These are phyloP conservation scores for Platypus cylindrus DNA, from an alignment of 2,888 invertebrate species.

Conservation along the genomic window DNA sequence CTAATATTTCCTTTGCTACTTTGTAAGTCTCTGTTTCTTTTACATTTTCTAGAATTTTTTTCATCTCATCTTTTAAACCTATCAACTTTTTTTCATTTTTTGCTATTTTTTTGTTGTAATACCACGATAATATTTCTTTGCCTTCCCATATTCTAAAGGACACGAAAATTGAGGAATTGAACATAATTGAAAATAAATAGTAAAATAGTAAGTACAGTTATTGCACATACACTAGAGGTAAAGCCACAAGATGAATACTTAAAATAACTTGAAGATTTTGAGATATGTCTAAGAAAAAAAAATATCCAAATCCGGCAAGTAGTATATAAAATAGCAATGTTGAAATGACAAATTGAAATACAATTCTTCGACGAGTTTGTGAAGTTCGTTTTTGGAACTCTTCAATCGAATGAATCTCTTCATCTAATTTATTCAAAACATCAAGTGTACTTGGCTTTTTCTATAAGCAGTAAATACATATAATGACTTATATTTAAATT, in stretches of 20 bases:
- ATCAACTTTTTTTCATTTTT: conserved; percentile 62
- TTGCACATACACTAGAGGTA: conserved; percentile 69
- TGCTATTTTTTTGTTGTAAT: conserved; percentile 70
- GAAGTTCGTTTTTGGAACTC: conserved; percentile 69
- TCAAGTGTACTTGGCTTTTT: conserved; percentile 45
- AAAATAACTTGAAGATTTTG: conserved; percentile 62
- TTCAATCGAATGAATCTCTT: conserved; percentile 70
- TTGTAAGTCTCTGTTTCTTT: conserved; percentile 98
- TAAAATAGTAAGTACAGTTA: not conserved
- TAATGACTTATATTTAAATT: not conserved
- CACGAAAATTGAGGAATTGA: conserved; percentile 2
- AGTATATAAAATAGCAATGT: conserved; percentile 54
- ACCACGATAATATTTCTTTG: conserved; percentile 74
- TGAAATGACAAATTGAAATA: conserved; percentile 57
- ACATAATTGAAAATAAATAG: not conserved
- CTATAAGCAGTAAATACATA: conserved; percentile 27
- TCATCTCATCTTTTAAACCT: conserved; percentile 67
- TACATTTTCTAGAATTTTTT: conserved; percentile 83
- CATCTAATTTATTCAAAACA: conserved; percentile 58
- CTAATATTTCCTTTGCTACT: conserved; percentile 76
- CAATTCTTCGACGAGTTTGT: conserved; percentile 65
- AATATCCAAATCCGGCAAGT: conserved; percentile 62
- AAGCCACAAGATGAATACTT: conserved; percentile 63
- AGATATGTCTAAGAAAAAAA: conserved; percentile 66
- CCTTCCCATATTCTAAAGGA: conserved; percentile 32